These are phyloP conservation scores for Cinara cedri DNA, from an alignment of 2,888 invertebrate genomes.

Conservation along the genomic window DNA sequence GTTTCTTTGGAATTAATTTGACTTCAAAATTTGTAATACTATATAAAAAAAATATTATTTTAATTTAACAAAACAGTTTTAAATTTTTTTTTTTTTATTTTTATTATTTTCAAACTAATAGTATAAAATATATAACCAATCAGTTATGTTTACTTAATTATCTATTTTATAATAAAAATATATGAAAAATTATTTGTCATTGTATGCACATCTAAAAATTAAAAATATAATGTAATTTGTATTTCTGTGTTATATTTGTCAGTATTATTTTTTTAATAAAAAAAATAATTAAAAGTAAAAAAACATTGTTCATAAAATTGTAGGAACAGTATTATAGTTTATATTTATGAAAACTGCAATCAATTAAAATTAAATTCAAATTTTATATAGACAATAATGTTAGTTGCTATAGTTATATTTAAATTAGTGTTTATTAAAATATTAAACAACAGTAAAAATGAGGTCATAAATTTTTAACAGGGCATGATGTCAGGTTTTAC, in stretches of 20 bases:
- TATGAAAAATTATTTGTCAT: constrained; percentile 28
- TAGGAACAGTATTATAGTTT: too few relatives aligned
- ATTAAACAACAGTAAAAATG: neutral
- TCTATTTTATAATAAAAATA: constrained; percentile 14
- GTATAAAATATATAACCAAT: constrained; percentile 19
- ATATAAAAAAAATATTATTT: constrained; percentile 26
- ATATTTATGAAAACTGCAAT: too few relatives aligned
- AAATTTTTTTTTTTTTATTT: constrained; percentile 4
- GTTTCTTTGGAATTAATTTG: constrained; percentile 33
- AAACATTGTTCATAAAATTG: neutral
- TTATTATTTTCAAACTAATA: neutral
- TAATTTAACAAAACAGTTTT: constrained; percentile 29
- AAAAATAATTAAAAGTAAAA: neutral
- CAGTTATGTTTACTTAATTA: constrained; percentile 12
- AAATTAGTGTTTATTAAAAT: too few relatives aligned
- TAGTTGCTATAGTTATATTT: too few relatives aligned
- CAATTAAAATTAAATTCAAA: too few relatives aligned
- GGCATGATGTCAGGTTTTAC: neutral
- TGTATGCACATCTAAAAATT: neutral
- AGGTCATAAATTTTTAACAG: neutral
- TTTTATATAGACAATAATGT: too few relatives aligned
- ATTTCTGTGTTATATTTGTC: neutral
- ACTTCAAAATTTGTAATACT: constrained; percentile 44
- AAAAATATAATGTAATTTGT: neutral
- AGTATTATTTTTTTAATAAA: neutral